Conservation (phyloP, 2,797 vertebrate species). For the Lutjanus argentimaculatus region DNA sequence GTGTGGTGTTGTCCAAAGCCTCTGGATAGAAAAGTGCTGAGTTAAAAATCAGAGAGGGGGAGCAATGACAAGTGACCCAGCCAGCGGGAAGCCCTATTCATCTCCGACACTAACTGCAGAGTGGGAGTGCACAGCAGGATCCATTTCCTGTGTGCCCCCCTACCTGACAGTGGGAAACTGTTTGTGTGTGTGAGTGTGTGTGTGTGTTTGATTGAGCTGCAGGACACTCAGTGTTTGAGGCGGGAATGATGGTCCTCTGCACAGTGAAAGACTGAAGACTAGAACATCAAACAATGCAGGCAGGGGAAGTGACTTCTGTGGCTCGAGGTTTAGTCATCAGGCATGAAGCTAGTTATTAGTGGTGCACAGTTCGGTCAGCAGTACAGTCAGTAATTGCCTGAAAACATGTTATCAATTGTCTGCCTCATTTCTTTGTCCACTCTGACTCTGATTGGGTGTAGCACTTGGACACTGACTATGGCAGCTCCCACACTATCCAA, state of each 20-base stretch:
- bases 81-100: constrained; percentile 65
- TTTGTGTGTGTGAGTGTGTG: background rate
- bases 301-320: background rate
- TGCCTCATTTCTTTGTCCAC: too few relatives aligned
- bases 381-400: background rate
- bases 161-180: constrained; percentile 36
- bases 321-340: background rate
- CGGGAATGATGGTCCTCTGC: background rate
- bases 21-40: constrained; percentile 76
- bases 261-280: constrained; percentile 8
- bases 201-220: background rate
- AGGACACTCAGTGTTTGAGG: constrained; percentile 19
- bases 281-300: constrained; percentile 9
- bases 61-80: constrained; percentile 30
- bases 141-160: constrained; percentile 53
- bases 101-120: constrained; percentile 40
- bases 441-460: too few relatives aligned
- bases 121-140: constrained; percentile 42
- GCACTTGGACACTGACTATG: too few relatives aligned
- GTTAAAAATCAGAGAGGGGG: constrained; percentile 53
- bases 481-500: too few relatives aligned
- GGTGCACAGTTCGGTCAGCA: background rate
- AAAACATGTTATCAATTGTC: background rate
- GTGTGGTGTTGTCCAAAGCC: constrained; percentile 62
- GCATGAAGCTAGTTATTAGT: background rate